Percentiles rank a stretch among this genome's conserved stretches.
Conservation (phyloP, 2,113 vertebrate genomes). For the Mustela lutreola region DNA sequence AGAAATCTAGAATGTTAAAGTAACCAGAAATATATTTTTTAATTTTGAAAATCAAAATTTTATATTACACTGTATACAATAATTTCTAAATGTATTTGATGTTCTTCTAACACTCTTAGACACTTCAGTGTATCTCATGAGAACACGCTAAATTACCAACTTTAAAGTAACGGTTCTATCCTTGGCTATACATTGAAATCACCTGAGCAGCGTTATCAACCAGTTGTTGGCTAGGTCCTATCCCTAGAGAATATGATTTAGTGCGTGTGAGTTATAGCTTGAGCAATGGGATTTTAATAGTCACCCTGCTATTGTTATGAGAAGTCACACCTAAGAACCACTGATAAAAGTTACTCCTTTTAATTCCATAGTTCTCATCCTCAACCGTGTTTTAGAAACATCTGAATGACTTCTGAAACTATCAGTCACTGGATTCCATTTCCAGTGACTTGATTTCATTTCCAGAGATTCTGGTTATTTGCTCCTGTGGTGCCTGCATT, state of each 20-base stretch:
- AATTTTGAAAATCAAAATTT: slow-evolving; percentile 37
- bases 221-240: neutral
- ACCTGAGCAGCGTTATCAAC: neutral
- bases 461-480: slow-evolving; percentile 17
- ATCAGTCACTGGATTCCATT: neutral
- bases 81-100: neutral
- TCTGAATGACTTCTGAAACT: neutral
- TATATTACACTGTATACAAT: neutral
- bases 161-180: neutral
- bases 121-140: neutral
- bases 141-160: neutral
- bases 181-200: neutral
- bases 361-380: neutral
- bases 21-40: neutral
- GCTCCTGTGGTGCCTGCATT: neutral
- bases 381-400: neutral
- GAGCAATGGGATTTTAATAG: neutral
- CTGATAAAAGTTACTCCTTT: neutral
- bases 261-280: neutral
- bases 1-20: neutral
- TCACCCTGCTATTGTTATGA: neutral
- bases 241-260: neutral
- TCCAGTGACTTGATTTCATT: neutral
- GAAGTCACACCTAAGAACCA: neutral
- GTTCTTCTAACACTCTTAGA: neutral